Evolutionary conservation across 2,797 vertebrate genomes (phyloP), one percentile per base, ranked within the genome.

Genomic region (Trachops cirrhosus): DNA sequence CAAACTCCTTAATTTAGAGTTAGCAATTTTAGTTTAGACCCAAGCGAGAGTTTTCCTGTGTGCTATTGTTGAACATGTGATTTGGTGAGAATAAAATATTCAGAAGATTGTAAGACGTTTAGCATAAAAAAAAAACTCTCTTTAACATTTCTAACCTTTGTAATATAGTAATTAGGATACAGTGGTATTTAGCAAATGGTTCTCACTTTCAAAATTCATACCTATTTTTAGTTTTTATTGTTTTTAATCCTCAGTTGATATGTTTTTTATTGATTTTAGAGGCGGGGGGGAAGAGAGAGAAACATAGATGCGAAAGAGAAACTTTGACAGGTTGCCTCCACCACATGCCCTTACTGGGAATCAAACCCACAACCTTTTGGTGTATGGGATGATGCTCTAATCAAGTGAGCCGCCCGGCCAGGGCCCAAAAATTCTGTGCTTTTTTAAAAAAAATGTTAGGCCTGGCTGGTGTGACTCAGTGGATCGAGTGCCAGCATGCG

Each of bases 81-180:
- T 73, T 86, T 94, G 87, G 9, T 92, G 26, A 85, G 77, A 64
- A 79, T 79, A 73, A 48, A 93, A 59, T 70, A 50, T 67, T 93
- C 3, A 22, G 44, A 39, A 74, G 73, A 46, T 52, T 41, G 4
- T 34, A 95, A 79, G 68, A 50, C 67, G 48, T 74, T 70, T 46
- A 37, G 16, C 37, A 1, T 75, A 54, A 73, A 74, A 73, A 92
- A n/a, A 44, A 44, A 44, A 9, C 41, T 44, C 44, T 85, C 26
- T 78, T 59, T 22, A 62, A 24, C 19, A 12, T 48, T 50, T 82
- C 41, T 41, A 37, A 44, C 9, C 14, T 75, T 89, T 41, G 32
- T 68, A 70, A 48, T 73, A 78, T 46, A 62, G 75, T 39, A 54
- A 78, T 37, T 68, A 73, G 19, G 32, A 64, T 74, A 37, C 9